phyloP scores from a whole-genome alignment of 2,797 vertebrate genomes.

The Mastacembelus armatus region DNA sequence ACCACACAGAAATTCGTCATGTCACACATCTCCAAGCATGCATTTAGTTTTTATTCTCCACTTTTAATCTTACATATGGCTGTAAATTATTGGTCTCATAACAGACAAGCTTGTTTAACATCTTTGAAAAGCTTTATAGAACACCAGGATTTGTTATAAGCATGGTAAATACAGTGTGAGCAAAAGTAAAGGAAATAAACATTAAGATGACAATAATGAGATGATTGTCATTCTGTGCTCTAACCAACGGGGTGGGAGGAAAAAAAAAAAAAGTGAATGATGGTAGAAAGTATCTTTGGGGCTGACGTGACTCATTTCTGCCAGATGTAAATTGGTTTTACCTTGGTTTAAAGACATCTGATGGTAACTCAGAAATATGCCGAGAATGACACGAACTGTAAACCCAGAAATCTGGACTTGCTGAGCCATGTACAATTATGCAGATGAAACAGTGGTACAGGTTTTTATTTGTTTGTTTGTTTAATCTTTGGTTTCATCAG shows the following conservation, averaged over 20 bases:
- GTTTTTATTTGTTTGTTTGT: constrained; percentile 30
- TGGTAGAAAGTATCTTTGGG: constrained; percentile 18
- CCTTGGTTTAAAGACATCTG: constrained; percentile 21
- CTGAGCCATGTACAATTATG: constrained; percentile 24
- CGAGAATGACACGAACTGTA: constrained; percentile 19
- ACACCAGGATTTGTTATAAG: constrained; percentile 21
- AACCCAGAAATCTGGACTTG: constrained; percentile 27
- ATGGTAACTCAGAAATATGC: constrained; percentile 31
- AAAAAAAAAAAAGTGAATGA: constrained; percentile 8
- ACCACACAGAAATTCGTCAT: constrained; percentile 41
- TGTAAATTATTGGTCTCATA: constrained; percentile 10
- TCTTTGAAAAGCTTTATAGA: constrained; percentile 29
- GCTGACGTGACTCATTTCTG: constrained; percentile 23
- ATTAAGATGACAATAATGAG: constrained; percentile 27
- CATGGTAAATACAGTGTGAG: constrained; percentile 4
- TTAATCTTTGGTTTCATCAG: constrained; percentile 32
- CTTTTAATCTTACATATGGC: constrained; percentile 21
- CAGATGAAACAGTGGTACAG: constrained; percentile 26
- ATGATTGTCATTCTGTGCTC: constrained; percentile 24
- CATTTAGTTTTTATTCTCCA: constrained; percentile 16
- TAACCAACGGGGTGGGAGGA: not conserved
- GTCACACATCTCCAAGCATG: constrained; percentile 28
- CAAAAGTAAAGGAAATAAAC: constrained; percentile 26
- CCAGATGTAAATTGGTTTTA: constrained; percentile 52
- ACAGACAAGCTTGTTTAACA: constrained; percentile 17